phyloP scores from a whole-genome alignment of 2,113 vertebrate genomes.

The Gallinago jamesoni region DNA sequence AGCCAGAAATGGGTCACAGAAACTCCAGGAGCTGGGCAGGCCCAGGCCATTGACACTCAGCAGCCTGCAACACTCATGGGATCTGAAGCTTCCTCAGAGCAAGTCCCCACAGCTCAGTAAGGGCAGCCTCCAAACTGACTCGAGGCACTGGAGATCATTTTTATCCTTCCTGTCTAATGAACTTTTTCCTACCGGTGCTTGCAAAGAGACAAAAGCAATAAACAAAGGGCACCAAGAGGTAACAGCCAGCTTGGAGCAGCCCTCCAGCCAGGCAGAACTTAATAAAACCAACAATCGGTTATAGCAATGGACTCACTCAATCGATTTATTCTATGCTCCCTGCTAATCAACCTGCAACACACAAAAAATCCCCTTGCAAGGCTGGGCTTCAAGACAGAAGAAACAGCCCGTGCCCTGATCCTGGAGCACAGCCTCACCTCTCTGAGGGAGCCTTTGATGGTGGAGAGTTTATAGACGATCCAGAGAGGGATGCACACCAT shows the following conservation, averaged over 20 bases:
- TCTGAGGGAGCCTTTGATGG: constrained; percentile 85
- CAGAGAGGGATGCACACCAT: constrained; percentile 92
- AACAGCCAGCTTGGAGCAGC: not conserved
- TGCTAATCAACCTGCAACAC: not conserved
- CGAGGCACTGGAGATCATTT: not conserved
- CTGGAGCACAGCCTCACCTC: constrained; percentile 77
- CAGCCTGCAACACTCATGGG: not conserved
- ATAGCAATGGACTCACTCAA: not conserved
- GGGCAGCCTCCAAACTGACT: not conserved
- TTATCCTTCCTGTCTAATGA: not conserved
- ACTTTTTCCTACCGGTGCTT: not conserved
- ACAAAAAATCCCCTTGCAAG: not conserved
- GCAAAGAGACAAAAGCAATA: not conserved
- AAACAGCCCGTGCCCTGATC: not conserved
- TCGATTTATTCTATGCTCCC: not conserved
- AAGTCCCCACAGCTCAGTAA: not conserved
- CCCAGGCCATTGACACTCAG: not conserved
- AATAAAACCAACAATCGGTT: not conserved
- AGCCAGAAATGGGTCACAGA: not conserved
- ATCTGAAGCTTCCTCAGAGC: not conserved
- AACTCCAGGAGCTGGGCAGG: not conserved
- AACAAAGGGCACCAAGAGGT: not conserved
- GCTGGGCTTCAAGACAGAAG: not conserved
- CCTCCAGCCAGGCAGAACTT: not conserved
- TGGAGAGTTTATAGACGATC: constrained; percentile 80